Evolutionary conservation across 2,888 invertebrate genomes (phyloP).

Genomic region (Drosophila paracracens): DNA sequence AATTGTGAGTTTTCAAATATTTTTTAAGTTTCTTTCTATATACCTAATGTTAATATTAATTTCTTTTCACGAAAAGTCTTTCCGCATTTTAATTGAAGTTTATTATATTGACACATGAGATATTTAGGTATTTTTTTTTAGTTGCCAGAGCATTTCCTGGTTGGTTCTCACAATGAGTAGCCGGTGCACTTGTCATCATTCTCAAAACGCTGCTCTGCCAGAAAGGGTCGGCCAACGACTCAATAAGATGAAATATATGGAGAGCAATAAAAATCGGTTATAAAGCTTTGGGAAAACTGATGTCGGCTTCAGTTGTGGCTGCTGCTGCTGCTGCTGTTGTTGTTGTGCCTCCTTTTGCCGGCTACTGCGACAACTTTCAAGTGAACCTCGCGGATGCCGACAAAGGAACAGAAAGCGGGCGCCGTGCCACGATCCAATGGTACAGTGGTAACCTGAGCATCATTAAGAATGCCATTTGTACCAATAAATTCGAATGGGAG

Average conservation of each 20-base stretch:
- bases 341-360: slow-evolving; percentile 16
- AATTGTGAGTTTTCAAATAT: not conserved
- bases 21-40: not conserved
- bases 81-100: not conserved
- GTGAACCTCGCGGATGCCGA: slow-evolving; percentile 60
- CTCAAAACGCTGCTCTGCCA: slow-evolving; percentile 10
- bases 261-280: slow-evolving; percentile 82
- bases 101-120: not conserved
- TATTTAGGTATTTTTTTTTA: not conserved
- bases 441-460: slow-evolving; percentile 61
- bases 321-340: slow-evolving; percentile 9
- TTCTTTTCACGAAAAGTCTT: not conserved
- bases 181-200: slow-evolving; percentile 54
- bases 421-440: slow-evolving; percentile 48
- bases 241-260: slow-evolving; percentile 84
- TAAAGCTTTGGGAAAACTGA: slow-evolving; percentile 76
- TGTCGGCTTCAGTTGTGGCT: slow-evolving; percentile 24
- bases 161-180: slow-evolving; percentile 20
- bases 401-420: slow-evolving; percentile 73
- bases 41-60: not conserved
- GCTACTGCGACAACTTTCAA: slow-evolving; percentile 66
- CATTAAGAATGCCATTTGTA: slow-evolving; percentile 84
- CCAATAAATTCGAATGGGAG: slow-evolving; percentile 82
- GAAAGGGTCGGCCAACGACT: slow-evolving; percentile 72
- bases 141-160: slow-evolving; percentile 6